These are phyloP conservation scores for Schizopygopsis malacanthus DNA, from an alignment of 2,797 vertebrate species.

Conservation along the genomic window DNA sequence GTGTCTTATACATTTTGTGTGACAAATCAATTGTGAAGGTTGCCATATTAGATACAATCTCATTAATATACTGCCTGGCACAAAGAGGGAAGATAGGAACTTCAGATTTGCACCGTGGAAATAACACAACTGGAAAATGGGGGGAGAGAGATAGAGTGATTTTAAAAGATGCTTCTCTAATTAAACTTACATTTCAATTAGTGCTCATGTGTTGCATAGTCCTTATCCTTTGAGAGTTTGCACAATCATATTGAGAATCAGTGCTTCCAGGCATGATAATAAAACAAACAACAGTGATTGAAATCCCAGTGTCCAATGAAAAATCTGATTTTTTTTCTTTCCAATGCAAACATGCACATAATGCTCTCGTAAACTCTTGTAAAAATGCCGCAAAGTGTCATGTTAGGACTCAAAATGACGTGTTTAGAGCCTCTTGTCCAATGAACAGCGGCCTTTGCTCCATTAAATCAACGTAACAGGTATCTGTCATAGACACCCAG, in stretches of 20 bases:
- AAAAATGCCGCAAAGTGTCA: background rate
- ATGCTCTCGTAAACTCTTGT: background rate
- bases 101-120: slow-evolving; percentile 1
- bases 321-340: background rate
- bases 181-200: background rate
- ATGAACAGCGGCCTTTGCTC: background rate
- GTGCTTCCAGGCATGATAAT: background rate
- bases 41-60: slow-evolving; percentile 65
- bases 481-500: slow-evolving; percentile 17
- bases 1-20: slow-evolving; percentile 64
- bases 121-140: slow-evolving; percentile 16
- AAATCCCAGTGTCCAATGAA: background rate
- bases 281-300: background rate
- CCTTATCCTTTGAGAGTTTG: background rate
- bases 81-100: slow-evolving; percentile 22
- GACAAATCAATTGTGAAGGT: slow-evolving; percentile 68
- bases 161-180: too few relatives aligned
- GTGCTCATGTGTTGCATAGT: background rate
- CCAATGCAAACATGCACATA: background rate
- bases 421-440: slow-evolving; percentile 3
- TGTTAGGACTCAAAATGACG: background rate
- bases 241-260: background rate
- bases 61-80: slow-evolving; percentile 64
- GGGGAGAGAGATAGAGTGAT: slow-evolving; percentile 27
- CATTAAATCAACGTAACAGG: background rate